A percentile compares a stretch with the other conserved stretches of the same genome.
Conservation (phyloP, 2,113 vertebrate species). For the Tapirus terrestris region DNA sequence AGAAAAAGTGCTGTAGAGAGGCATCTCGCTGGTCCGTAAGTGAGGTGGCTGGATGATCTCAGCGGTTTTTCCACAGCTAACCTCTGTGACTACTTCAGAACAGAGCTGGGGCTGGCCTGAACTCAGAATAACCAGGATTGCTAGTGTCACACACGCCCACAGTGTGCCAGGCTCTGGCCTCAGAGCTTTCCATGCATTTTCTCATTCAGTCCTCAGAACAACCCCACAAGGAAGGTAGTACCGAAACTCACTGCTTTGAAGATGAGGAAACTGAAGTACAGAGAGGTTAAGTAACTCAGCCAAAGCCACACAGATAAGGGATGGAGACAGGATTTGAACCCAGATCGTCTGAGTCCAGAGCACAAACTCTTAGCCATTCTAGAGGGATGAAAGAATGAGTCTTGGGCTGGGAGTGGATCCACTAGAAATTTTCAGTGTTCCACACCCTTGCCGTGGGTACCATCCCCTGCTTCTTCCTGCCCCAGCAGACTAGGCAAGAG, state of each 20-base stretch:
- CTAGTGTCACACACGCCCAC: rapidly evolving
- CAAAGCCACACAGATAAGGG: not conserved
- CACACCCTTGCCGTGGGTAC: rapidly evolving
- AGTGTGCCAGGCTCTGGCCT: not conserved
- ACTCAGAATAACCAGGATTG: not conserved
- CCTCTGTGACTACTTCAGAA: not conserved
- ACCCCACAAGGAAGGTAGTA: not conserved
- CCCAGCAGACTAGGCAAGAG: not conserved
- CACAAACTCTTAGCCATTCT: not conserved
- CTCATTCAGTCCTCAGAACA: not conserved
- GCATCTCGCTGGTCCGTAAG: rapidly evolving
- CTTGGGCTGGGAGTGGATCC: not conserved
- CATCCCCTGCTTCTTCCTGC: not conserved
- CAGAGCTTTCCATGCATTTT: not conserved
- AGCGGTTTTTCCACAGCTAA: not conserved
- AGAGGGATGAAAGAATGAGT: not conserved
- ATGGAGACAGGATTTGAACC: not conserved
- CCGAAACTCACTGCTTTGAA: not conserved
- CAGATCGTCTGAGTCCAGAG: not conserved
- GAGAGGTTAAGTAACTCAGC: not conserved
- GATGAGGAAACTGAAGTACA: not conserved
- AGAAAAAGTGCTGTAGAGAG: not conserved
- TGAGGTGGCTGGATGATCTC: not conserved
- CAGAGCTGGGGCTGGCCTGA: not conserved
- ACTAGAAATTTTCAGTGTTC: not conserved